These are phyloP conservation scores for Teleogryllus occipitalis DNA, from an alignment of 1,140 invertebrate species.

Conservation along the genomic window DNA sequence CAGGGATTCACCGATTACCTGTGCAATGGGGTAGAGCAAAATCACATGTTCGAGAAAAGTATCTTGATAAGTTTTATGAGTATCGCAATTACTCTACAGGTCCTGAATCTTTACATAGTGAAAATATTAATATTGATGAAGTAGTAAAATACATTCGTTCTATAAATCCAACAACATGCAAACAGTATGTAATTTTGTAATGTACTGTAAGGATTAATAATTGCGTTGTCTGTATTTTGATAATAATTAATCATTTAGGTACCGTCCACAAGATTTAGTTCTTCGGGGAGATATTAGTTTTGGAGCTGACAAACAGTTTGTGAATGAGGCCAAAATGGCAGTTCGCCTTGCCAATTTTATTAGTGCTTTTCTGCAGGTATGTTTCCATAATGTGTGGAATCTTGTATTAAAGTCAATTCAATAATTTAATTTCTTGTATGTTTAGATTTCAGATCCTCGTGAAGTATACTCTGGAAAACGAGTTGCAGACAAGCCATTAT, in stretches of 20 bases:
- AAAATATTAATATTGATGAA: slow-evolving; percentile 65
- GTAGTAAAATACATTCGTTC: slow-evolving; percentile 65
- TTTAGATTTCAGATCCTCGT: slow-evolving; percentile 78
- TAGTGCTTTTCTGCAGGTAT: slow-evolving; percentile 82
- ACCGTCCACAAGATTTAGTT: slow-evolving; percentile 59
- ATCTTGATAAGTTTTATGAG: slow-evolving; percentile 61
- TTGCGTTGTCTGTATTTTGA: slow-evolving; percentile 7
- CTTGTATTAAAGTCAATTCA: background rate
- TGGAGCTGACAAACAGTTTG: slow-evolving; percentile 80
- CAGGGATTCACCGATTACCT: slow-evolving; percentile 74
- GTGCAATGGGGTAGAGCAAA: slow-evolving; percentile 65
- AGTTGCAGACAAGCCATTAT: slow-evolving; percentile 76
- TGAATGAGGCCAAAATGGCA: slow-evolving; percentile 93
- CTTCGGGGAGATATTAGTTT: slow-evolving; percentile 76
- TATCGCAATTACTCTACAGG: slow-evolving; percentile 61
- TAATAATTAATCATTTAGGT: slow-evolving; percentile 41
- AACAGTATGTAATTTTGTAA: slow-evolving; percentile 39
- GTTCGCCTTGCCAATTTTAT: slow-evolving; percentile 90
- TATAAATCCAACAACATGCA: slow-evolving; percentile 64
- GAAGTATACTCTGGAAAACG: slow-evolving; percentile 90
- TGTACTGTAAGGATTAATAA: background rate
- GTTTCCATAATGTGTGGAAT: background rate
- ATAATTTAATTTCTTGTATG: slow-evolving; percentile 23
- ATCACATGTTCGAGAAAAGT: slow-evolving; percentile 57
- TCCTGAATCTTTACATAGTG: slow-evolving; percentile 48